These are phyloP conservation scores for Melanotaenia trifasciata DNA, from an alignment of 2,797 vertebrate genomes.

Conservation along the genomic window DNA sequence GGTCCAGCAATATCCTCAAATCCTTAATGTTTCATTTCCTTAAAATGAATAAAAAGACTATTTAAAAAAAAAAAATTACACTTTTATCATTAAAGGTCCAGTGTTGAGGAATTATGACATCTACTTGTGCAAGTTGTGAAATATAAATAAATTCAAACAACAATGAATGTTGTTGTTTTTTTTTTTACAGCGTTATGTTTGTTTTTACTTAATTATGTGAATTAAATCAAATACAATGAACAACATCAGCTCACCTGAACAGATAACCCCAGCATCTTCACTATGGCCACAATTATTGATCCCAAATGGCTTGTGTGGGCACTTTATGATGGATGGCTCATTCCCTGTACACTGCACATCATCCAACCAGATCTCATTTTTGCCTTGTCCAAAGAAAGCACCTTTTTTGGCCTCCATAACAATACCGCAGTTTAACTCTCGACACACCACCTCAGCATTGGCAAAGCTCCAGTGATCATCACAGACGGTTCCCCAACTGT, in stretches of 20 bases:
- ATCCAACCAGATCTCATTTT: constrained; percentile 69
- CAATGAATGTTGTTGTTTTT: too few species aligned
- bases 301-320: constrained; percentile 43
- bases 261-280: constrained; percentile 75
- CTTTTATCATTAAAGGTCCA: too few species aligned
- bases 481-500: constrained; percentile 74
- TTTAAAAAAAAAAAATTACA: too few species aligned
- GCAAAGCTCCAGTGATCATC: constrained; percentile 62
- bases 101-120: too few species aligned
- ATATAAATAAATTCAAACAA: too few species aligned
- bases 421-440: constrained; percentile 65
- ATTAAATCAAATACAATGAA: neutral
- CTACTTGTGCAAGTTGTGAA: too few species aligned
- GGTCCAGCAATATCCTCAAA: too few species aligned
- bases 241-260: constrained; percentile 59
- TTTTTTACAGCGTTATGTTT: neutral
- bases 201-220: neutral
- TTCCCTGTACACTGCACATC: constrained; percentile 66
- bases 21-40: too few species aligned
- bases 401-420: constrained; percentile 48
- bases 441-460: constrained; percentile 69
- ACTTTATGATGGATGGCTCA: constrained; percentile 62
- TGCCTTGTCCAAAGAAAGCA: constrained; percentile 67
- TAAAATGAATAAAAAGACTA: too few species aligned
- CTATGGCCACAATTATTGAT: constrained; percentile 65